A percentile compares a stretch with the other conserved stretches of the same genome.
phyloP scores from a whole-genome alignment of 2,888 invertebrate species.

The Aphodius sticticus region DNA sequence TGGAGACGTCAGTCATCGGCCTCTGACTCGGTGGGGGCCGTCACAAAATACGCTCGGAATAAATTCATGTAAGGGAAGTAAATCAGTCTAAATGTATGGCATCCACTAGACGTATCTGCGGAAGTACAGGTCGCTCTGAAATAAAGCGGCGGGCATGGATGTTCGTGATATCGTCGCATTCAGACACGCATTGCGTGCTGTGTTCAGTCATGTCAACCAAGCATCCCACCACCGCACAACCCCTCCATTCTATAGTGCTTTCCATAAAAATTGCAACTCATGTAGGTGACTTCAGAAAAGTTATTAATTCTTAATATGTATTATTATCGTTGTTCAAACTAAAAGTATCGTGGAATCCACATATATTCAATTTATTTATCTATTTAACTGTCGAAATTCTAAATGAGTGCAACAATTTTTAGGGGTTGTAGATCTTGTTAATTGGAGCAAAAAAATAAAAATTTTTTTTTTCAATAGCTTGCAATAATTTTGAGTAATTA shows the following conservation, averaged over 20 bases:
- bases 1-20: not conserved
- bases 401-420: too few relatives aligned
- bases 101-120: not conserved
- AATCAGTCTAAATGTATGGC: not conserved
- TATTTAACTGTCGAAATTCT: too few relatives aligned
- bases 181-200: constrained; percentile 22
- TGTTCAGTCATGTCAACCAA: not conserved
- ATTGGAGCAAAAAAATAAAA: too few relatives aligned
- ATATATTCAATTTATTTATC: too few relatives aligned
- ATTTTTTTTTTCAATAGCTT: too few relatives aligned
- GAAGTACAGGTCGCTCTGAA: constrained; percentile 5
- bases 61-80: constrained; percentile 4
- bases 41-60: not conserved
- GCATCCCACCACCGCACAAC: not conserved
- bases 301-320: too few relatives aligned
- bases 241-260: not conserved
- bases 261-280: too few relatives aligned
- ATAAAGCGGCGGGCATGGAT: constrained; percentile 7
- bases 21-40: not conserved
- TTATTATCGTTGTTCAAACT: too few relatives aligned
- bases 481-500: too few relatives aligned
- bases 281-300: too few relatives aligned
- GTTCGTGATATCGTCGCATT: constrained; percentile 6
- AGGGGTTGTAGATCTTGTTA: too few relatives aligned
- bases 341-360: too few relatives aligned